A percentile compares a stretch with the other conserved stretches of the same genome.
Evolutionary conservation across 2,888 invertebrate genomes (phyloP).

Genomic region (Nebria salina): DNA sequence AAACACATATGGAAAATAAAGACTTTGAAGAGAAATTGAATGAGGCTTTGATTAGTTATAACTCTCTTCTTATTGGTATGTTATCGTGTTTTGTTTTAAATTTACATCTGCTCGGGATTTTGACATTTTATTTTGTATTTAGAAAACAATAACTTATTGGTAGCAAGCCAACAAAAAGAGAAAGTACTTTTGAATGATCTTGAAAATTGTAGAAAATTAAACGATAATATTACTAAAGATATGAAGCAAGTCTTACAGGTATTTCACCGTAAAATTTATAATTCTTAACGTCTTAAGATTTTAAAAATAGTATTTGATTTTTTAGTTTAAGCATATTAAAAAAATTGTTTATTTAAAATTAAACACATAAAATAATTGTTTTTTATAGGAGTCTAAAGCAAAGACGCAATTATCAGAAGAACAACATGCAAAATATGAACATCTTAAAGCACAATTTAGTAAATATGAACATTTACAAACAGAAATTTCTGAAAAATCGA

Average conservation of each 20-base stretch:
- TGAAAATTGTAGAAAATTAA: not conserved
- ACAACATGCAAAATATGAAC: slow-evolving; percentile 13
- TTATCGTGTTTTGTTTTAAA: not conserved
- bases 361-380: not conserved
- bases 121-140: not conserved
- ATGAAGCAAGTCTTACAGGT: not conserved
- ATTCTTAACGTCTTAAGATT: no score
- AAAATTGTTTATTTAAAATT: not conserved
- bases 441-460: slow-evolving; percentile 28
- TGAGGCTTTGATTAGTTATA: not conserved
- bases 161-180: not conserved
- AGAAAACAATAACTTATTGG: not conserved
- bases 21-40: slow-evolving; percentile 9
- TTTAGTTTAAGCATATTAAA: not conserved
- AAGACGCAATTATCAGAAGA: slow-evolving; percentile 30
- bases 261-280: not conserved
- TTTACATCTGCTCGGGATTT: not conserved
- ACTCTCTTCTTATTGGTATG: slow-evolving; percentile 12
- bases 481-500: slow-evolving; percentile 39
- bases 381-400: slow-evolving; percentile 27
- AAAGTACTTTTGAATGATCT: not conserved
- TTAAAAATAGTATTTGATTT: no score
- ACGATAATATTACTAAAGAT: not conserved
- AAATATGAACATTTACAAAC: slow-evolving; percentile 27
- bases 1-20: slow-evolving; percentile 11